Conservation (phyloP, 2,113 vertebrate genomes). For the Ciconia boyciana region DNA sequence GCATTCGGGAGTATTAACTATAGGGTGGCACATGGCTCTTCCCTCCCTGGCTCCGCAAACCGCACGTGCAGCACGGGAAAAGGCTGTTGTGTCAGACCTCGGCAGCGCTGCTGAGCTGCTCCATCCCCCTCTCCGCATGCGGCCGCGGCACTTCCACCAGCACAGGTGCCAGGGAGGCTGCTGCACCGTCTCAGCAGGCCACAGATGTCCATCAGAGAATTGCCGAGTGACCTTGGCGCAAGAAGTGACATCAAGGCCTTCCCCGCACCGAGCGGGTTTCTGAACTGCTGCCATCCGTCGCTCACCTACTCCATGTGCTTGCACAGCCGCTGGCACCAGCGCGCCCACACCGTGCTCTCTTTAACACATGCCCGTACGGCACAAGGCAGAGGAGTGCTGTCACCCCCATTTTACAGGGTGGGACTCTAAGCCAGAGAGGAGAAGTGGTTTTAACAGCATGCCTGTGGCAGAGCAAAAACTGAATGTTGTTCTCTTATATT, state of each 20-base stretch:
- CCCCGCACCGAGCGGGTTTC: neutral
- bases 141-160: neutral
- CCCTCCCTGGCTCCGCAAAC: neutral
- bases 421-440: neutral
- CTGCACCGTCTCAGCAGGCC: conserved; percentile 13
- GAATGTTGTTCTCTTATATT: conserved; percentile 10
- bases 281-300: neutral
- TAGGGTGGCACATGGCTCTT: neutral
- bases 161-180: neutral
- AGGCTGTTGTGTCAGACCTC: neutral
- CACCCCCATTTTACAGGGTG: neutral
- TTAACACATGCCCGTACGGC: neutral
- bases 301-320: neutral
- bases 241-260: neutral
- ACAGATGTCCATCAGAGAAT: neutral
- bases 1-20: neutral
- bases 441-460: neutral
- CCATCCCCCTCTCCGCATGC: neutral
- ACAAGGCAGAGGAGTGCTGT: neutral
- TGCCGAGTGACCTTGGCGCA: neutral
- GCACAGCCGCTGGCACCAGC: neutral
- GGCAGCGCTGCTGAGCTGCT: neutral
- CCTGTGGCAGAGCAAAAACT: neutral
- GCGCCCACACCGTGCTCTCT: neutral
- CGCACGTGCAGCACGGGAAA: neutral